Evolutionary conservation across 1,140 invertebrate species (phyloP), one percentile per base, ranked within the genome.

Genomic region (Lordiphosa stackelbergi): DNA sequence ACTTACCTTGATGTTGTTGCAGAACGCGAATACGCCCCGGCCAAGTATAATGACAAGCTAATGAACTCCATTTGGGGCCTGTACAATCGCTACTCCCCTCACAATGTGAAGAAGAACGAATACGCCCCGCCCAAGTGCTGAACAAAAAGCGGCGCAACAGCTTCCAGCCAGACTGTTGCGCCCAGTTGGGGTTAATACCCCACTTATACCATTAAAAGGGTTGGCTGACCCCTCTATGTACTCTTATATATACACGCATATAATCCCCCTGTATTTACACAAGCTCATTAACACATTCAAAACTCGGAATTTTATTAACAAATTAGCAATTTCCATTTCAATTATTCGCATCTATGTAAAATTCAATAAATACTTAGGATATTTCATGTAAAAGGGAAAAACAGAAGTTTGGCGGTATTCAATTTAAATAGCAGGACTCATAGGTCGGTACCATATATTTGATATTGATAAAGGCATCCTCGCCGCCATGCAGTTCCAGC

Each of bases 381-480:
- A 58, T 75, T 68, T 64, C 31, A 63, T 65, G 56, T 57, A 69
- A 66, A 66, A 53, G 45, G 58, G 66, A 60, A 42, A 46, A 46
- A 53, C 58, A 69, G 12, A 10, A 54, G 37, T 38, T 35, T 49
- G 22, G 48, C 37, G 46, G 47, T 12, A 16, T 16, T 83, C 49
- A 87, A 53, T 87, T 87, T 36, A 87, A 79, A 53, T 85, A 87
- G 70, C 79, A 86, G 5, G 79, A 85, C 87, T 98, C 96, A 75
- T 98, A 98, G 5, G 96, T 98, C 1, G 97, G 97, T 53, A 98
- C 92, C 93, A 98, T 96, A 86, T 98, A 98, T 89, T 98, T 98
- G 69, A 98, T 98, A 87, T 98, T 97, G 64, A 97, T 97, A 85
- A 96, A 98, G n/a, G 97, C 96, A 89, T 98, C 95, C 75, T 95